These are phyloP conservation scores for Miniopterus natalensis DNA, from an alignment of 2,113 vertebrate genomes.

Conservation along the genomic window DNA sequence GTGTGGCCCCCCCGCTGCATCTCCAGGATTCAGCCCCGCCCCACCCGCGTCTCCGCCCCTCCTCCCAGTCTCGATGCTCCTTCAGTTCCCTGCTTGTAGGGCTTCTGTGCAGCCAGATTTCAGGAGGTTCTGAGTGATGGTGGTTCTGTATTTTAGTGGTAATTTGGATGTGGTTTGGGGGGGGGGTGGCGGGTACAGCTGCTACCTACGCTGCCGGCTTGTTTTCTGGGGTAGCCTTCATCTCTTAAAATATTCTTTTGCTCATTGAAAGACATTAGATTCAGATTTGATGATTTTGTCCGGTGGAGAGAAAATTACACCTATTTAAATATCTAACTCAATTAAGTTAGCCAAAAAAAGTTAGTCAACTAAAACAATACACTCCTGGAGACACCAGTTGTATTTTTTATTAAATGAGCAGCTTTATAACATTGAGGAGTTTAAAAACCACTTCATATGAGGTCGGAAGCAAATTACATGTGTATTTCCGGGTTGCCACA, in stretches of 20 bases:
- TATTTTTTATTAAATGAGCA: constrained; percentile 56
- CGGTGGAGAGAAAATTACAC: constrained; percentile 55
- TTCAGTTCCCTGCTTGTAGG: too few species aligned
- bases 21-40: too few species aligned
- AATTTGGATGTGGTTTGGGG: too few species aligned
- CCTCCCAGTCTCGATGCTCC: too few species aligned
- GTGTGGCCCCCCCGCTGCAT: too few species aligned
- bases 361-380: constrained; percentile 67
- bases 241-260: not conserved
- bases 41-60: too few species aligned
- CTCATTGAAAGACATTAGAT: not conserved
- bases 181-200: too few species aligned
- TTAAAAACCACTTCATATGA: constrained; percentile 24
- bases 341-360: constrained; percentile 59
- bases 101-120: too few species aligned
- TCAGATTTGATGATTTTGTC: constrained; percentile 47
- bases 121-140: too few species aligned
- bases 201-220: too few species aligned
- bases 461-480: constrained; percentile 78
- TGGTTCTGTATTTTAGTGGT: too few species aligned
- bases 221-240: not conserved
- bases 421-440: constrained; percentile 76
- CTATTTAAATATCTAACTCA: constrained; percentile 11
- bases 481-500: constrained; percentile 60
- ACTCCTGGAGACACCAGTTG: not conserved